A percentile compares a stretch with the other conserved stretches of the same genome.
Evolutionary conservation across 1,140 invertebrate species (phyloP).

Genomic region (Eubasilissa regina): DNA sequence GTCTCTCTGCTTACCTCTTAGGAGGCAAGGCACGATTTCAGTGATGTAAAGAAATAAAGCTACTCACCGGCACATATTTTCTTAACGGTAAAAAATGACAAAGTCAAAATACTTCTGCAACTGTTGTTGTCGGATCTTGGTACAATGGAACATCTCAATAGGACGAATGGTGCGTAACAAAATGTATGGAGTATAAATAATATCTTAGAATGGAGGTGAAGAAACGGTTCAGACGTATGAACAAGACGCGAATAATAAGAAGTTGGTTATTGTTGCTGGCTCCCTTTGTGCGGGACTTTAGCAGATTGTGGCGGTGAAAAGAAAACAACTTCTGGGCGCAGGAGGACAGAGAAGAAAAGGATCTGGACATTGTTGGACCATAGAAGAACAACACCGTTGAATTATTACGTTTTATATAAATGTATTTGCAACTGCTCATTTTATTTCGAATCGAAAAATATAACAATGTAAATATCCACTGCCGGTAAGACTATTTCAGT

Average conservation of each 20-base stretch:
- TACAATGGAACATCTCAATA: neutral
- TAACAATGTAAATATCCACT: too few species aligned
- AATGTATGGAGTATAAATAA: constrained; percentile 25
- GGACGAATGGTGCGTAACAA: constrained; percentile 2
- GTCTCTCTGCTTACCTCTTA: too few species aligned
- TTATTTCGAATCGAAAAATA: too few species aligned
- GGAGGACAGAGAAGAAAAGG: too few species aligned
- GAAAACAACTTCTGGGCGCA: constrained; percentile 22
- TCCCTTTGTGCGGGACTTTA: neutral
- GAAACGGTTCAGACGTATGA: constrained; percentile 9
- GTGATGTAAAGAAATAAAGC: too few species aligned
- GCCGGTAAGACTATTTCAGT: too few species aligned
- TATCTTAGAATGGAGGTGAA: constrained; percentile 21
- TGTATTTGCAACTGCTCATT: too few species aligned
- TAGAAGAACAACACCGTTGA: too few species aligned
- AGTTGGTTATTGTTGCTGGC: constrained; percentile 4
- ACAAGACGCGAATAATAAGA: constrained; percentile 21
- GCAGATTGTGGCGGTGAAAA: neutral
- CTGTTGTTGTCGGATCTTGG: neutral
- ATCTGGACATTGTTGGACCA: too few species aligned
- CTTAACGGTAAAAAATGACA: neutral
- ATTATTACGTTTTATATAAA: too few species aligned
- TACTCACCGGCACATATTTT: neutral
- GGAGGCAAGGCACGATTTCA: too few species aligned
- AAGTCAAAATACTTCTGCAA: constrained; percentile 9